These are phyloP conservation scores for Gobius niger DNA, from an alignment of 2,113 vertebrate species.

Conservation along the genomic window DNA sequence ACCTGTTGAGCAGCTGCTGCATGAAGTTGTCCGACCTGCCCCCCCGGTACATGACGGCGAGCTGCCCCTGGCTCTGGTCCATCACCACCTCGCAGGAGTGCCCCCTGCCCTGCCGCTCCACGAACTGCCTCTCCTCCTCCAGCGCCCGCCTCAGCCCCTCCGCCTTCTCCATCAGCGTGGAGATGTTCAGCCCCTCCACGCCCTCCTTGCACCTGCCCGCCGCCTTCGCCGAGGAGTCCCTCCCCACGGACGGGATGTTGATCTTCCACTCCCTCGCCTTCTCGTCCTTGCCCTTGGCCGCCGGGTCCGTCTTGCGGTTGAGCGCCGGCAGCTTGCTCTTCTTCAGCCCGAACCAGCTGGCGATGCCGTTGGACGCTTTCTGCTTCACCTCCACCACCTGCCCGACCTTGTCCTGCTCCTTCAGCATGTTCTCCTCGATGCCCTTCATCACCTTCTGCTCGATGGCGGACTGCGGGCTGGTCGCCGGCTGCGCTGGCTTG, in stretches of 20 bases:
- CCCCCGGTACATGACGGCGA: slow-evolving; percentile 87
- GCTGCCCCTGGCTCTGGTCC: slow-evolving; percentile 82
- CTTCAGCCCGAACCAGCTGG: slow-evolving; percentile 93
- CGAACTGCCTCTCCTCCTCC: slow-evolving; percentile 90
- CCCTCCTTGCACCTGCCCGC: slow-evolving; percentile 83
- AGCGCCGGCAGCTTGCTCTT: slow-evolving; percentile 92
- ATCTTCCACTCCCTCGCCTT: slow-evolving; percentile 77
- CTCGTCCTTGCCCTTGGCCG: slow-evolving; percentile 78
- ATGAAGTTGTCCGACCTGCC: slow-evolving; percentile 91
- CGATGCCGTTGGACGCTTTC: slow-evolving; percentile 87
- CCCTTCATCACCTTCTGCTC: slow-evolving; percentile 99
- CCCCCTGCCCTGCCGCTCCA: slow-evolving; percentile 83
- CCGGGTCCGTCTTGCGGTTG: slow-evolving; percentile 84
- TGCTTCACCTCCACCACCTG: slow-evolving; percentile 82
- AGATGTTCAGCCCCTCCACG: slow-evolving; percentile 91
- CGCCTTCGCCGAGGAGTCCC: slow-evolving; percentile 77
- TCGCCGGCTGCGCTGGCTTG: slow-evolving; percentile 48
- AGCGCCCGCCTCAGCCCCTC: slow-evolving; percentile 90
- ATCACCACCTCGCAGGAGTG: slow-evolving; percentile 78
- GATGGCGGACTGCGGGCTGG: slow-evolving; percentile 83
- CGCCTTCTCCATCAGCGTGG: slow-evolving; percentile 94
- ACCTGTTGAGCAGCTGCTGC: slow-evolving; percentile 96
- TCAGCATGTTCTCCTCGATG: slow-evolving; percentile 92
- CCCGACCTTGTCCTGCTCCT: slow-evolving; percentile 83
- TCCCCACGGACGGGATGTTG: slow-evolving; percentile 74